Conservation (phyloP, 1,140 invertebrate genomes). For the Bombus polaris region DNA sequence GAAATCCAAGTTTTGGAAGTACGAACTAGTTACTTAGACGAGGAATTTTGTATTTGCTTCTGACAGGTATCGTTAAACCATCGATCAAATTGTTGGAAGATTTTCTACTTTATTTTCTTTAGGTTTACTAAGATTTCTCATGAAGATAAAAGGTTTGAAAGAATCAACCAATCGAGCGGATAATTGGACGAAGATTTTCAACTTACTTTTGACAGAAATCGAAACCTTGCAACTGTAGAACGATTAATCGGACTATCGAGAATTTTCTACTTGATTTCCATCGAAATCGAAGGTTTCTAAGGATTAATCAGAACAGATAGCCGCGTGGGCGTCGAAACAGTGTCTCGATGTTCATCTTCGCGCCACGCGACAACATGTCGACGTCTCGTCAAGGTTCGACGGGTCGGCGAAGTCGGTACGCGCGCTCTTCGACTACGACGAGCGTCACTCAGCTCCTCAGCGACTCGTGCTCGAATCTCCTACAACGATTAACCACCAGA, state of each 20-base stretch:
- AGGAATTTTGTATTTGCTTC: background rate
- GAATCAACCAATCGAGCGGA: background rate
- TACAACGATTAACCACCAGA: slow-evolving; percentile 89
- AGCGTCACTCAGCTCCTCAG: slow-evolving; percentile 92
- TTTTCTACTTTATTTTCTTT: background rate
- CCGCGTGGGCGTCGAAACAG: background rate
- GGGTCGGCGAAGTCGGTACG: slow-evolving; percentile 84
- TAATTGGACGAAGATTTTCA: background rate
- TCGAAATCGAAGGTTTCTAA: background rate
- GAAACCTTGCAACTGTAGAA: too few species aligned
- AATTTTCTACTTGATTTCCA: background rate
- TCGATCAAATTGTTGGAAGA: background rate
- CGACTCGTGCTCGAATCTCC: slow-evolving; percentile 91
- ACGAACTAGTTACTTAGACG: too few species aligned
- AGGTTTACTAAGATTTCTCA: background rate
- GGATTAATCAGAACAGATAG: background rate
- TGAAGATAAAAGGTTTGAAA: background rate
- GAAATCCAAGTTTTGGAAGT: background rate
- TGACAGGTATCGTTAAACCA: too few species aligned
- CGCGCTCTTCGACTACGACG: slow-evolving; percentile 88
- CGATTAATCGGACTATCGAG: too few species aligned
- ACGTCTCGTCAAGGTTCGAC: slow-evolving; percentile 72
- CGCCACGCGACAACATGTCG: slow-evolving; percentile 77
- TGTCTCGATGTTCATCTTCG: slow-evolving; percentile 75
- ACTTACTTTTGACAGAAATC: too few species aligned